A percentile compares a stretch with the other conserved stretches of the same genome.
Conservation (phyloP, 1,140 invertebrate species). For the Amyelois transitella region DNA sequence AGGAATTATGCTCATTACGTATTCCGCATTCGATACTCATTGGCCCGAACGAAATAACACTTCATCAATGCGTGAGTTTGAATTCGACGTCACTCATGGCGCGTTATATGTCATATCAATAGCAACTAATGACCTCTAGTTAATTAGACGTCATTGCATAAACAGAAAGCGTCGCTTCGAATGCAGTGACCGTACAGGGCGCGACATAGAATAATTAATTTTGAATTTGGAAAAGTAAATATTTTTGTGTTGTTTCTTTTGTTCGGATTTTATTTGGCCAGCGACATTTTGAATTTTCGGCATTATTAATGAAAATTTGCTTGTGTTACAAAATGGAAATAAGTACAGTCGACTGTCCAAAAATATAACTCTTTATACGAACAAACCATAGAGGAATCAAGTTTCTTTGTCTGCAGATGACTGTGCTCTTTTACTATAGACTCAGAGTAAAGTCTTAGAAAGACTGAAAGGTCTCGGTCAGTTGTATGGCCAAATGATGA, state of each 20-base stretch:
- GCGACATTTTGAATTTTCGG: no score
- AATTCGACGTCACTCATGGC: constrained; percentile 6
- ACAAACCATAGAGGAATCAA: no score
- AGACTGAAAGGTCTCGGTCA: no score
- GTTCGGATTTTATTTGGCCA: background rate
- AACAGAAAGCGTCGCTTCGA: constrained; percentile 21
- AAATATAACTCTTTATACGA: no score
- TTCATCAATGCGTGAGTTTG: constrained; percentile 12
- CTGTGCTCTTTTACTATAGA: no score
- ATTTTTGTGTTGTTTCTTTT: background rate
- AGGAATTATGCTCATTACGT: constrained; percentile 7
- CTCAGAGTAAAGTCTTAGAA: no score
- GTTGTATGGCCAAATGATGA: no score
- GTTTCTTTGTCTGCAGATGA: no score
- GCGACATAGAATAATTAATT: background rate
- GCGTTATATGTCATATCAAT: constrained; percentile 31
- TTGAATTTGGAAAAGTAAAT: background rate
- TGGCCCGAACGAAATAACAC: constrained; percentile 11
- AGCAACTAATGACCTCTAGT: constrained; percentile 32
- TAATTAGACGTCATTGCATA: constrained; percentile 45
- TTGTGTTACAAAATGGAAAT: no score
- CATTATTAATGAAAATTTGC: no score
- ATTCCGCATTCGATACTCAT: constrained; percentile 4
- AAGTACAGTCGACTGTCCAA: no score
- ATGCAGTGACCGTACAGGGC: constrained; percentile 22